Evolutionary conservation across 2,888 invertebrate species (phyloP).

Genomic region (Metalampra italica): DNA sequence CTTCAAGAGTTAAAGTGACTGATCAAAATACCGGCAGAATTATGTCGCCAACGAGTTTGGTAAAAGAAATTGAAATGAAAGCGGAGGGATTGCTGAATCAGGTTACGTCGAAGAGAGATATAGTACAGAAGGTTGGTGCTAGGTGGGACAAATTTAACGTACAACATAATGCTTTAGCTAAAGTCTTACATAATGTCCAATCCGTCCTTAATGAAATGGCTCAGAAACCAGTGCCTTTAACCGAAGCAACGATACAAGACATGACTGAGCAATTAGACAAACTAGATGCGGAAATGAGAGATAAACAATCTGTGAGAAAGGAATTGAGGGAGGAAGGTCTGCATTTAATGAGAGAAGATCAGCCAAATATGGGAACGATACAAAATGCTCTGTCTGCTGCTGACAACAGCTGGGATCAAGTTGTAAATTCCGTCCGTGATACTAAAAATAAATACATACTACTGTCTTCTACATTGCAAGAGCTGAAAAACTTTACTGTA

Average conservation of each 20-base stretch:
- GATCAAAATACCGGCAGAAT: slow-evolving; percentile 85
- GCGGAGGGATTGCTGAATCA: slow-evolving; percentile 82
- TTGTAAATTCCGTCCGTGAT: slow-evolving; percentile 85
- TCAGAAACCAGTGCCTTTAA: slow-evolving; percentile 64
- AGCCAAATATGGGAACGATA: slow-evolving; percentile 86
- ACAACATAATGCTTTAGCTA: slow-evolving; percentile 83
- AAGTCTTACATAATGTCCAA: slow-evolving; percentile 81
- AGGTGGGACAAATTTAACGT: slow-evolving; percentile 89
- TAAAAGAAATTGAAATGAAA: slow-evolving; percentile 85
- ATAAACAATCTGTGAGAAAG: slow-evolving; percentile 81
- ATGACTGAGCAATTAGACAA: slow-evolving; percentile 73
- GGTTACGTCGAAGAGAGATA: slow-evolving; percentile 82
- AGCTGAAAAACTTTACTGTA: slow-evolving; percentile 84
- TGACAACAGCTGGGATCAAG: slow-evolving; percentile 89
- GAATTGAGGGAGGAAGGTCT: slow-evolving; percentile 88
- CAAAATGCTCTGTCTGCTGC: slow-evolving; percentile 88
- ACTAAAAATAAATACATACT: slow-evolving; percentile 86
- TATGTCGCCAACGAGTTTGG: slow-evolving; percentile 83
- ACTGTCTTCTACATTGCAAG: slow-evolving; percentile 85
- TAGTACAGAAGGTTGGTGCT: slow-evolving; percentile 83
- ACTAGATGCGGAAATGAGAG: slow-evolving; percentile 76
- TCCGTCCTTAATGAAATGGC: slow-evolving; percentile 77
- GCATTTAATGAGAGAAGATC: slow-evolving; percentile 88
- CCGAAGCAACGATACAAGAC: slow-evolving; percentile 67
- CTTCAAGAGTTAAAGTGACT: slow-evolving; percentile 82